Evolutionary conservation across 2,113 vertebrate genomes (phyloP).

Genomic region (Panthera leo): DNA sequence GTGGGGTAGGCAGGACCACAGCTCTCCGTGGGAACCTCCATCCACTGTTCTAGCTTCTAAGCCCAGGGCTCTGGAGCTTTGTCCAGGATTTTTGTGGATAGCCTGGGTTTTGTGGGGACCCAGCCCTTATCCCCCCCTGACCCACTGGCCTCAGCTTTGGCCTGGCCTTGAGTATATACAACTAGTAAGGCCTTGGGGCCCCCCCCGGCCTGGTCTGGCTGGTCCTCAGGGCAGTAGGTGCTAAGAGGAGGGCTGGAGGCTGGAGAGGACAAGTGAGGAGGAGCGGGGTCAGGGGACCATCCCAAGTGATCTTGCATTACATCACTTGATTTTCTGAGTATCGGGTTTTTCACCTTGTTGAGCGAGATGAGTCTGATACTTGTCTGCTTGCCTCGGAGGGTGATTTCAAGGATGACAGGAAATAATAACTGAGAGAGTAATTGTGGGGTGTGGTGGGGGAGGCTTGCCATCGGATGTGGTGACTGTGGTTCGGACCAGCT

Average conservation of each 20-base stretch:
- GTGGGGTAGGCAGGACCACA: not conserved
- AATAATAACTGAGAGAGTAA: fast-evolving
- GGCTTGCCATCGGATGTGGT: fast-evolving
- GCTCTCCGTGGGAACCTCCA: fast-evolving
- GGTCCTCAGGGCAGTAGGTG: not conserved
- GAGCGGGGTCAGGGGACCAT: not conserved
- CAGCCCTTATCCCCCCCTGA: not conserved
- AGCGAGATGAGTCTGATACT: not conserved
- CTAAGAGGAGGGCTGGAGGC: not conserved
- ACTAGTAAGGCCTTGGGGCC: not conserved
- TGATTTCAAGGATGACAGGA: not conserved
- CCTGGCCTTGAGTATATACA: not conserved
- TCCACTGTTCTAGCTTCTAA: not conserved
- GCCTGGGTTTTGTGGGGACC: not conserved
- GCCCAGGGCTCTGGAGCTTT: not conserved
- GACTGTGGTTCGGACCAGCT: too few species aligned
- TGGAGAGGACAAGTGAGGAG: not conserved
- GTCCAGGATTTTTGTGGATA: not conserved
- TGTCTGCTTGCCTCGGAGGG: not conserved
- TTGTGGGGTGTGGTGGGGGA: not conserved
- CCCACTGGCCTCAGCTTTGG: not conserved
- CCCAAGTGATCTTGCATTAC: not conserved
- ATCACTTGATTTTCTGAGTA: not conserved
- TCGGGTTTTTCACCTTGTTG: not conserved
- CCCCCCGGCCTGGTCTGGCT: fast-evolving